Evolutionary conservation across 2,888 invertebrate species (phyloP), one percentile per base, ranked within the genome.

Genomic region (Chalcosyrphus nemorum): DNA sequence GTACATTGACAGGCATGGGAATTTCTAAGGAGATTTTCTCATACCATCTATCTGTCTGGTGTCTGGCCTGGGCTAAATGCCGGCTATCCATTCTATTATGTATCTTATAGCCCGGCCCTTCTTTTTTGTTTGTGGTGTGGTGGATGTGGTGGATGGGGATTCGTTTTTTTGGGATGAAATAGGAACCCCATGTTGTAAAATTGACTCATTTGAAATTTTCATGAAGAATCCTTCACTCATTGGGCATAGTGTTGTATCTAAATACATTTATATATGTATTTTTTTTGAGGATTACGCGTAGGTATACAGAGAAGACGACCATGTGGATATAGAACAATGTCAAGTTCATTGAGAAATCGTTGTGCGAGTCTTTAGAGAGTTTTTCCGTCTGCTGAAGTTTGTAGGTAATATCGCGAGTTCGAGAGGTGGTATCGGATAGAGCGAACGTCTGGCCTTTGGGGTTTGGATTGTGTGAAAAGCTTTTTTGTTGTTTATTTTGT

Each of bases 141-240:
- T n/a, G n/a, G n/a, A n/a, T n/a, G n/a, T n/a, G n/a, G n/a, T n/a
- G n/a, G n/a, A n/a, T n/a, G n/a, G n/a, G n/a, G n/a, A n/a, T n/a
- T n/a, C n/a, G n/a, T n/a, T n/a, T n/a, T n/a, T 17, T 41, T 13
- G 47, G 27, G n/a, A 52, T 59, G 4, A 27, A 59, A 72, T 78
- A 57, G 11, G 17, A 32, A 9, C 11, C 21, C 24, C 54, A 15
- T 65, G 15, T 15, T 59, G 15, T 32, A 21, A 70, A 61, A 61
- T 84, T 84, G 84, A 84, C 74, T 84, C 84, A 84, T 80, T 84
- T 84, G 80, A 84, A 80, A 80, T 84, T 84, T 80, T 57, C 84
- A 80, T 84, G 84, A 84, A 50, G 68, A 70, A 54, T 84, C 74
- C 38, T 68, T 38, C 65, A 52, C 41, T 75, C 63, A 84, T 80